Base-by-base conservation (phyloP, 1,140 invertebrate species). In the Sitophilus oryzae region DNA sequence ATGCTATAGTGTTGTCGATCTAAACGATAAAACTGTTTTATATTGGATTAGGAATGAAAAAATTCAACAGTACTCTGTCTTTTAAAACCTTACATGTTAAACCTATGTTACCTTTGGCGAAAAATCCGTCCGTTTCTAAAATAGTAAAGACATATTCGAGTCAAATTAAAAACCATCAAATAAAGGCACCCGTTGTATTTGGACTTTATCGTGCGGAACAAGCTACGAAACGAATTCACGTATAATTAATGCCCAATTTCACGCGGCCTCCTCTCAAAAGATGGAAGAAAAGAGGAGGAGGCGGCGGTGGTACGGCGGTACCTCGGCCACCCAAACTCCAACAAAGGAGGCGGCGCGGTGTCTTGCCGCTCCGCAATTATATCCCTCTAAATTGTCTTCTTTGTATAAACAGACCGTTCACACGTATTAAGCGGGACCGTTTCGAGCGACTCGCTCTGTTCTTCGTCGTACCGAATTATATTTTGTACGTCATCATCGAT, bases 241-340 rank as follows among this genome's bases (percentile, higher is more conserved):
- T 42, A 55, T 59, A 59, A 59, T 59, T 59, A 59, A 56, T 52
- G 58, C 53, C 43, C 53, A 52, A 59, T 59, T 59, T 59, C 52
- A 56, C 48, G 53, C 54, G 58, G 46, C 47, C 21, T 44, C 53
- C 43, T 54, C 36, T 49, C 20, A 47, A 46, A 46, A 36, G 19
- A 19, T 20, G 23, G 25, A 22, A 25, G 35, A 48, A 49, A 48
- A 48, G 43, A 36, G 20, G 15, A 34, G 36, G 48, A 48, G 40
- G 14, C 40, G 18, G 35, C 37, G 42, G 22, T 23, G 37, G 47
- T 41, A 38, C 43, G 23, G 34, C 22, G 25, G 15, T 36, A 25
- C 30, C 34, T 44, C 49, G 58, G 50, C 58, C 58, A 59, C 58
- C 58, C 58, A 59, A 59, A 59, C 42, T 37, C 58, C 58, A 55